Evolutionary conservation across 2,797 vertebrate genomes (phyloP).

Genomic region (Lepus oiostolus): DNA sequence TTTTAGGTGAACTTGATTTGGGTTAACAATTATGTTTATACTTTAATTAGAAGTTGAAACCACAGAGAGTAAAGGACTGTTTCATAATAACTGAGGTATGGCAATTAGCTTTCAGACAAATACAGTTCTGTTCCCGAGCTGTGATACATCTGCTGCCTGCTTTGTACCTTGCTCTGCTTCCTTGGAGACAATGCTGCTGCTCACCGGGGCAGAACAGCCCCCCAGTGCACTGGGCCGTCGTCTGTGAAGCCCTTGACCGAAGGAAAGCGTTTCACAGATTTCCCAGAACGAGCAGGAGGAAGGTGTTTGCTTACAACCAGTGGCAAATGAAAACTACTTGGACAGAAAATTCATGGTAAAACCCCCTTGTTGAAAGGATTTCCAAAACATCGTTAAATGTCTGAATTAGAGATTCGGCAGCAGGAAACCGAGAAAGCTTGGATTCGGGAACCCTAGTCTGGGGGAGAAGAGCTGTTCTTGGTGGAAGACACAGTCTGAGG

Average conservation of each 20-base stretch:
- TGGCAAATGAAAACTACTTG: conserved; percentile 69
- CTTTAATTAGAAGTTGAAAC: not conserved
- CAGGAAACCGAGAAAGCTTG: conserved; percentile 58
- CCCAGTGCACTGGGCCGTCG: conserved; percentile 36
- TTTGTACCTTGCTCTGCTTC: conserved; percentile 56
- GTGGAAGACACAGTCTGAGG: conserved; percentile 25
- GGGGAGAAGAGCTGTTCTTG: not conserved
- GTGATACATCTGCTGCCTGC: not conserved
- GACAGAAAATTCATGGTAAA: conserved; percentile 46
- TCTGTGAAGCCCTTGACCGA: conserved; percentile 25
- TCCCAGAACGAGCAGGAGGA: conserved; percentile 49
- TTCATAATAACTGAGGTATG: conserved; percentile 8
- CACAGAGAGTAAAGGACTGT: conserved; percentile 5
- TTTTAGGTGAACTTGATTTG: conserved; percentile 40
- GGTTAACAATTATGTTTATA: conserved; percentile 40
- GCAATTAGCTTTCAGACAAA: conserved; percentile 22
- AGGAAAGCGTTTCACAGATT: conserved; percentile 49
- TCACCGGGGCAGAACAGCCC: conserved; percentile 29
- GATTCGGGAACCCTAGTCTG: conserved; percentile 5
- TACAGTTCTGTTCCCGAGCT: conserved; percentile 31
- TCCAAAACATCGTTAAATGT: conserved; percentile 60
- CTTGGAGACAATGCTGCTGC: conserved; percentile 53
- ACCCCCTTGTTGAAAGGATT: conserved; percentile 53
- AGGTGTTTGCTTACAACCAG: conserved; percentile 75
- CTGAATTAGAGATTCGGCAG: conserved; percentile 65